phyloP scores from a whole-genome alignment of 2,113 vertebrate genomes.

The Spea bombifrons region DNA sequence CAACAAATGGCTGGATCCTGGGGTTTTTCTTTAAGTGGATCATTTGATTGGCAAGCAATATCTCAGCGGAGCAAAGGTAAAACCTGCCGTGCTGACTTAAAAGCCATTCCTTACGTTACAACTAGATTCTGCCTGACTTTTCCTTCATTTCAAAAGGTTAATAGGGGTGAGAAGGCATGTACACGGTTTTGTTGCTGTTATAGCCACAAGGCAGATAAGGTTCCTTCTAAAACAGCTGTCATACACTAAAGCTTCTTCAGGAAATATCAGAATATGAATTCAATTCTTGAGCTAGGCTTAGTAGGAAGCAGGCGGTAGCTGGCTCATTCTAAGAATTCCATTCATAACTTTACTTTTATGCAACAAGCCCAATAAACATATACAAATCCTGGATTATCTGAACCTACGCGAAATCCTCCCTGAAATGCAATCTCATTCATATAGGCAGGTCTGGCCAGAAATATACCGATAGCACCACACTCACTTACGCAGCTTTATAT shows the following conservation, averaged over 20 bases:
- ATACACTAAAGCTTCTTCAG: background rate
- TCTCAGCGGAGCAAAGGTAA: constrained; percentile 9
- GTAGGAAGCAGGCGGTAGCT: background rate
- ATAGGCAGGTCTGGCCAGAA: too few relatives aligned
- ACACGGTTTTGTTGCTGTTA: constrained; percentile 10
- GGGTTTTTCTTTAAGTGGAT: constrained; percentile 3
- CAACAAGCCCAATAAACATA: background rate
- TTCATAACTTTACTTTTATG: background rate
- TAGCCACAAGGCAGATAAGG: constrained; percentile 28
- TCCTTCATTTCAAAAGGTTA: constrained; percentile 30
- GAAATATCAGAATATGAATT: background rate
- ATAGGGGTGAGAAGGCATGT: constrained; percentile 27
- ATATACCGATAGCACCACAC: too few relatives aligned
- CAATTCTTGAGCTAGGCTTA: background rate
- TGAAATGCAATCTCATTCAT: too few relatives aligned
- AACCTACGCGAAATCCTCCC: too few relatives aligned
- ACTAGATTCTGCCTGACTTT: constrained; percentile 15
- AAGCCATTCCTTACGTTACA: constrained; percentile 21
- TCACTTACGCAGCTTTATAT: too few relatives aligned
- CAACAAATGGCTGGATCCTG: background rate
- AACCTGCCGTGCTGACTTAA: background rate
- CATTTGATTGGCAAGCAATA: background rate
- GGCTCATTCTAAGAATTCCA: background rate
- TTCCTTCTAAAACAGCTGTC: constrained; percentile 14
- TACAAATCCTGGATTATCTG: too few relatives aligned